Percentiles rank a stretch among this genome's conserved stretches.
Evolutionary conservation across 2,888 invertebrate species (phyloP).

Genomic region (Aphelenchoides bicaudatus): DNA sequence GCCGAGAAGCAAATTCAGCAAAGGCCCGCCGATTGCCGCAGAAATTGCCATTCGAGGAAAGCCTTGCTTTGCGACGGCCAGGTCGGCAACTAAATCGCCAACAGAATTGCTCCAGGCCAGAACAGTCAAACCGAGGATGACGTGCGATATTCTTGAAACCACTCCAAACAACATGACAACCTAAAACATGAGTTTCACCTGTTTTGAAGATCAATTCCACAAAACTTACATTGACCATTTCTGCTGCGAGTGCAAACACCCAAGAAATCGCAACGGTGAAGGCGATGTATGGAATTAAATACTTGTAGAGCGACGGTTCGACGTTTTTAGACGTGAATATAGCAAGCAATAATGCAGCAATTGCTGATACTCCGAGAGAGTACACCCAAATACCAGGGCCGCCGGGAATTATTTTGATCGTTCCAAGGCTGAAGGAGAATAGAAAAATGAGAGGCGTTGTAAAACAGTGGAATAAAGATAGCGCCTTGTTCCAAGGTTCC

Average conservation of each 20-base stretch:
- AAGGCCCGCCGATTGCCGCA: conserved; percentile 71
- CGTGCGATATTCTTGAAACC: conserved; percentile 60
- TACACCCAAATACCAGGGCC: conserved; percentile 41
- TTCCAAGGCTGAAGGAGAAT: conserved; percentile 61
- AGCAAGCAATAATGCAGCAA: conserved; percentile 35
- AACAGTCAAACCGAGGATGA: conserved; percentile 68
- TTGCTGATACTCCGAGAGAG: conserved; percentile 32
- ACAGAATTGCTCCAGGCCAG: conserved; percentile 71
- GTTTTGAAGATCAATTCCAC: too few species aligned
- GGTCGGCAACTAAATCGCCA: conserved; percentile 68
- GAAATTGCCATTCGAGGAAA: conserved; percentile 70
- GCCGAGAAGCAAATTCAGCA: conserved; percentile 66
- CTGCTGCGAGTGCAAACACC: conserved; percentile 69
- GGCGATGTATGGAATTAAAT: conserved; percentile 63
- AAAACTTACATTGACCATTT: conserved; percentile 65
- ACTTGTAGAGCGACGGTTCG: conserved; percentile 39
- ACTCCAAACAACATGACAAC: conserved; percentile 67
- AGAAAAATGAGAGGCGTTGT: conserved; percentile 62
- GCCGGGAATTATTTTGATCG: conserved; percentile 65
- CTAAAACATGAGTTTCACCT: too few species aligned
- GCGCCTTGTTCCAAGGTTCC: conserved; percentile 66
- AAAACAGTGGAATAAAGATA: conserved; percentile 66
- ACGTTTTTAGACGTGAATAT: conserved; percentile 36
- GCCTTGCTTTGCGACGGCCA: conserved; percentile 68
- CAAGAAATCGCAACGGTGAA: conserved; percentile 67